Evolutionary conservation across 1,140 invertebrate species (phyloP), one percentile per base, ranked within the genome.

Genomic region (Pantala flavescens): DNA sequence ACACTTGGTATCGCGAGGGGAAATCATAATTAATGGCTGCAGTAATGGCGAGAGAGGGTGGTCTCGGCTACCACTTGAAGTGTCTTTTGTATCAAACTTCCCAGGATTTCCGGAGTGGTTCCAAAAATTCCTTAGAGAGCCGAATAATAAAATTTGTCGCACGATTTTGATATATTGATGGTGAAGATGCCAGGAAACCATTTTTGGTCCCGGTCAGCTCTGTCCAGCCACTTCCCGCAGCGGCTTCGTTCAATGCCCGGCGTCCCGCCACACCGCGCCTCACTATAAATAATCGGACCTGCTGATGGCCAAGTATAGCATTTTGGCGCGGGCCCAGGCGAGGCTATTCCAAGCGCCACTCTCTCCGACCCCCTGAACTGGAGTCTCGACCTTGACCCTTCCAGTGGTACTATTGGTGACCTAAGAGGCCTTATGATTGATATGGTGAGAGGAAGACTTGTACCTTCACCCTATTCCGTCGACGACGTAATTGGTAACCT

Each of bases 281-380:
- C 49, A 63, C 49, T 63, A 63, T 63, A 63, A 63, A 63, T 63
- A 63, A 63, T 63, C 49, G 49, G 49, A 63, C 49, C 49, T 63
- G 49, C 49, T 63, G 49, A 63, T 63, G 49, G 49, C 49, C 49
- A 63, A 63, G 49, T 63, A 63, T 63, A 63, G 49, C 14, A 63
- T 63, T 63, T 63, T 63, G 49, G 49, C 49, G 49, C 49, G 49
- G 49, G 49, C 49, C 49, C 49, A 63, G 49, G 49, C 49, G 49
- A 63, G 49, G 49, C 49, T 63, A 63, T 63, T 63, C 49, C 49
- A 21, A 63, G 49, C 49, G 49, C 49, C 49, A 63, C 49, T 63
- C 49, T 63, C 49, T 16, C 49, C 49, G 49, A 63, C 49, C 49
- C 49, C 49, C 49, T 63, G 49, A 63, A 63, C 49, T 63, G 49